Evolutionary conservation across 2,888 invertebrate species (phyloP).

Genomic region (Trichopria drosophilae): DNA sequence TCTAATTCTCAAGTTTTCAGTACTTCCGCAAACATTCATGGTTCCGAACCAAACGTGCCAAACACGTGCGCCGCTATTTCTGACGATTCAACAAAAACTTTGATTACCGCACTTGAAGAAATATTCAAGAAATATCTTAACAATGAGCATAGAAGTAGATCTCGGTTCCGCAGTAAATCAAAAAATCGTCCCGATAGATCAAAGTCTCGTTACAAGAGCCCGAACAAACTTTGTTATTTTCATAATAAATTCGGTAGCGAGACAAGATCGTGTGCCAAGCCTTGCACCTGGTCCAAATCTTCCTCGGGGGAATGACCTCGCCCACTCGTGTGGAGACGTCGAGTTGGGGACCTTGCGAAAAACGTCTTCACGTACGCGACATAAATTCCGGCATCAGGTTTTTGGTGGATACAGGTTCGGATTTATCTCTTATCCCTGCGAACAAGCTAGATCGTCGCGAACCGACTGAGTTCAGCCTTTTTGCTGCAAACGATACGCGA

Average conservation of each 20-base stretch:
- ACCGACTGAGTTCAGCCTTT: conserved; percentile 15
- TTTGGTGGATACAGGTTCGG: conserved; percentile 25
- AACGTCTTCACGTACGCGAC: conserved; percentile 23
- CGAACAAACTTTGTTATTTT: conserved; percentile 7
- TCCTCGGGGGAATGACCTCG: neutral
- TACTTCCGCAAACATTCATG: no score
- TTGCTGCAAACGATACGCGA: no score
- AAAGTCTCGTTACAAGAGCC: neutral
- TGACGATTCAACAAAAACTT: no score
- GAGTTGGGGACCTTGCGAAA: no score
- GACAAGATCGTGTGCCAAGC: conserved; percentile 18
- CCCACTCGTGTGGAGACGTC: no score
- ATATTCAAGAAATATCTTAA: no score
- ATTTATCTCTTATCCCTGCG: conserved; percentile 18
- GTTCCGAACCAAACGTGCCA: no score
- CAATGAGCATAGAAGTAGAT: no score
- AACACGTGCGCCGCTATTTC: no score
- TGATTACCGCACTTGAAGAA: no score
- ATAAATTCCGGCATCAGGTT: conserved; percentile 5
- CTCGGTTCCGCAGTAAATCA: neutral
- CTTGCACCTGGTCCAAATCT: conserved; percentile 13
- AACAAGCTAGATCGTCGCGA: neutral
- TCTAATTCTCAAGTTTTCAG: neutral
- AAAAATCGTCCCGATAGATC: conserved; percentile 4
- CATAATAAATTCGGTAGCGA: conserved; percentile 18